Base-by-base conservation (phyloP, 2,797 vertebrate species). In the Gastrophryne carolinensis region DNA sequence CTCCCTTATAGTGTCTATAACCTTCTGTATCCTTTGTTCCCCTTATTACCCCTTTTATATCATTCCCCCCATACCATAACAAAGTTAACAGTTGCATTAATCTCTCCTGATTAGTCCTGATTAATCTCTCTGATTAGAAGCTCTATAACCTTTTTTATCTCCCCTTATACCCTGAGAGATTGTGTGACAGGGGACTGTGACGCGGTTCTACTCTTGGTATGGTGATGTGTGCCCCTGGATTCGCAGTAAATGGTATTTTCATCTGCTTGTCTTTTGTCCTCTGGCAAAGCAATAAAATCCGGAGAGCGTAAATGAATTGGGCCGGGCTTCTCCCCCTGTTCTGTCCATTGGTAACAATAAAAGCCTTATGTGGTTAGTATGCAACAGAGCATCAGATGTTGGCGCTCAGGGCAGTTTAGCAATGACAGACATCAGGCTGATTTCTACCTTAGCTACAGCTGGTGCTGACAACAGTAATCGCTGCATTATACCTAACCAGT, bases 391-490 rank as follows among this genome's bases (percentile, higher is more conserved):
- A 49, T 70, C 66, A 52, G 56, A 60, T 68, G 74, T 77, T 70
- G 10, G 27, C 35, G 66, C 74, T 62, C 26, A n/a, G 39, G 66
- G 74, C 74, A 26, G 35, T 70, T 52, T 13, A 30, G 61, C 67
- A 69, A 57, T 77, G 74, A 75, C 66, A 56, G 66, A 68, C 57
- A 49, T 77, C 74, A 47, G 66, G n/a, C 66, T 47, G 74, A 62
- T 57, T 62, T 68, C 58, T 63, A 69, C 74, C 66, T 70, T 17
- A 30, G 23, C 65, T 77, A 27, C 74, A 77, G 66, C 66, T 77
- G 74, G 57, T 61, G 30, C 66, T 70, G 57, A 70, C 74, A 77
- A 70, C 47, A 70, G 19, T 77, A 63, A 77, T 77, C 44, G 57
- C 21, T 32, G 15, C 27, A 50, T 53, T 63, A 54, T 37, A 62